Base-by-base conservation (phyloP, 2,113 vertebrate genomes). In the Phasianus colchicus region DNA sequence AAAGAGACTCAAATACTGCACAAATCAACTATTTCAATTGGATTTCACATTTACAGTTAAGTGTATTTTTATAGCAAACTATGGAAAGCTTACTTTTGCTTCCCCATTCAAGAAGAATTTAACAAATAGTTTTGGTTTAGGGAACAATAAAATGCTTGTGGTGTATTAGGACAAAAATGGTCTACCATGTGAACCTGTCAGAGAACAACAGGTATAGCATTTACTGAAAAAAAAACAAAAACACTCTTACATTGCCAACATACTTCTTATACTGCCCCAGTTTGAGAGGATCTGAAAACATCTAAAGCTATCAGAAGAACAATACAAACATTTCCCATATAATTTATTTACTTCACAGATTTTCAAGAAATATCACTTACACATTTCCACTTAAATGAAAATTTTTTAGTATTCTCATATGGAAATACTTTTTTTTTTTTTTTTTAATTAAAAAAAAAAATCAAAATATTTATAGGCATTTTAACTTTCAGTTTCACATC, bases 261-360 rank as follows among this genome's bases (percentile, higher is more conserved):
- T 55, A 30, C 15, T 55, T 55, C 6, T 57, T 32, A 55, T 30
- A 55, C 16, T 18, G 29, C 9, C 17, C 13, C 10, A 29, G 38
- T 70, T 60, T 74, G 43, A 85, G 22, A 27, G 10, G 47, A 64
- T 24, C 13, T 20, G 24, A 65, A 52, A 81, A 42, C 12, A 47
- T 15, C 9, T 4, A 5, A 19, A 87, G 52, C 12, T 72, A 72
- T 43, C 13, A 45, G 34, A 65, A 61, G 24, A 14, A 71, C 0
- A 1, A 61, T 29, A 70, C 0, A 0, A 78, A 71, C 3, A 47
- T 21, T 88, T 75, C n/a, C 19, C 19, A 34, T 0, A 2, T 38
- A 52, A 74, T 63, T 78, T 58, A 61, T 11, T 72, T 54, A 58
- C 10, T 13, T 64, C 38, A 69, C 8, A 20, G 11, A 22, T 63